Base-by-base conservation (phyloP, 2,888 invertebrate genomes). In the Glyphotaelius pellucidus region DNA sequence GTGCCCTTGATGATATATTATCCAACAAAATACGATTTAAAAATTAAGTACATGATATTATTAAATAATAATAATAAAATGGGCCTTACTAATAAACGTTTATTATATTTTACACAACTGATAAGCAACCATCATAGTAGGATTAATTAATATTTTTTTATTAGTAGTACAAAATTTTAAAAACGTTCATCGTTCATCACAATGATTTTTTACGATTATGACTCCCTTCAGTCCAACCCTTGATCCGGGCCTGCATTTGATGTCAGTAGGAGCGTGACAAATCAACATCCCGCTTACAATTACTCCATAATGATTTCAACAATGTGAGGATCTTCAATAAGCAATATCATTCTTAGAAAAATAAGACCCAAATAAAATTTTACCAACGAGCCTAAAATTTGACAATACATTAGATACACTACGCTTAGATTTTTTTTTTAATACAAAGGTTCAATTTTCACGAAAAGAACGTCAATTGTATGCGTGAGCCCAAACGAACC, bases 401-500 rank as follows among this genome's bases (percentile, higher is more conserved):
- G 25, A 67, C 67, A 67, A 67, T 9, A 67, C 67, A 67, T 67
- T 67, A 67, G 67, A 19, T 67, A 1, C 67, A 67, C 19, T 25
- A 67, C 4, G 4, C 67, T n/a, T 7, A 67, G 30, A 81, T 81
- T 30, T 81, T 81, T n/a, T 80, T 81, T 31, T 81, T 3, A 81
- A 81, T 19, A 84, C 38, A 35, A 35, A 84, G n/a, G 84, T 25
- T 38, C 84, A 38, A 38, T 84, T 84, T 38, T 84, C 32, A 38
- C 38, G 38, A 35, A 38, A 84, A 83, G 25, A 67, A 67, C 1
- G 25, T 19, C 35, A 25, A 38, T 84, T 84, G 84, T 84, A 38
- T 19, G 19, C 9, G 84, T 15, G 35, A 38, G 84, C 25, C n/a
- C 67, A 4, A 67, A 67, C 67, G n/a, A 67, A 67, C 9, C 25